phyloP scores from a whole-genome alignment of 2,888 invertebrate species.

The Caenorhabditis wallacei region DNA sequence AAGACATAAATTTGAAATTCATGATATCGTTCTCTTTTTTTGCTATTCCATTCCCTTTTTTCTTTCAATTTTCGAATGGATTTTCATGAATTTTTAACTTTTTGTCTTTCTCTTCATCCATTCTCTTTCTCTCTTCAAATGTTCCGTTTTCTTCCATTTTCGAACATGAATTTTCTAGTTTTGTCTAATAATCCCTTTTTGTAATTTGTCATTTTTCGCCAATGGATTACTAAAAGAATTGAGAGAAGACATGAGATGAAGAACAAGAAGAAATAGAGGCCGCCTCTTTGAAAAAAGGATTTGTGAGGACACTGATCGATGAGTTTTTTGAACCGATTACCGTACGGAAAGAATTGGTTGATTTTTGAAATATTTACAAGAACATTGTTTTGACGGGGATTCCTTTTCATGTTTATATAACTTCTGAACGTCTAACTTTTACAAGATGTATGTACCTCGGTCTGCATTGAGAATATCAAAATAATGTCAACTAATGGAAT shows the following conservation, averaged over 20 bases:
- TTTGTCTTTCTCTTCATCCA: background rate
- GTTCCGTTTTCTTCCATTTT: slow-evolving; percentile 26
- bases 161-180: slow-evolving; percentile 45
- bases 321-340: slow-evolving; percentile 51
- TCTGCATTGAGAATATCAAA: too few relatives aligned
- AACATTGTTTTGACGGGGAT: slow-evolving; percentile 13
- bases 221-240: slow-evolving; percentile 41
- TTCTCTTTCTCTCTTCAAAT: slow-evolving; percentile 12
- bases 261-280: background rate
- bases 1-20: slow-evolving; percentile 49
- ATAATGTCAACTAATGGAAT: too few relatives aligned
- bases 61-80: slow-evolving; percentile 34
- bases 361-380: slow-evolving; percentile 9
- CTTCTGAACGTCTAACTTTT: too few relatives aligned
- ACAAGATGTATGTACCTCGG: too few relatives aligned
- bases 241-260: slow-evolving; percentile 4
- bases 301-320: slow-evolving; percentile 52
- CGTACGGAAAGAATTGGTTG: slow-evolving; percentile 15
- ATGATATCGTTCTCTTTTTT: slow-evolving; percentile 50
- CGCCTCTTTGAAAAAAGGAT: slow-evolving; percentile 45
- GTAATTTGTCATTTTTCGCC: slow-evolving; percentile 58
- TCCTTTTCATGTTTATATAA: too few relatives aligned
- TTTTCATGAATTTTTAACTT: slow-evolving; percentile 54
- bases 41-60: slow-evolving; percentile 8
- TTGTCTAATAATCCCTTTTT: slow-evolving; percentile 40